Percentiles rank a stretch among this genome's conserved stretches.
Evolutionary conservation across 2,113 vertebrate species (phyloP).

Genomic region (Tapirus terrestris): DNA sequence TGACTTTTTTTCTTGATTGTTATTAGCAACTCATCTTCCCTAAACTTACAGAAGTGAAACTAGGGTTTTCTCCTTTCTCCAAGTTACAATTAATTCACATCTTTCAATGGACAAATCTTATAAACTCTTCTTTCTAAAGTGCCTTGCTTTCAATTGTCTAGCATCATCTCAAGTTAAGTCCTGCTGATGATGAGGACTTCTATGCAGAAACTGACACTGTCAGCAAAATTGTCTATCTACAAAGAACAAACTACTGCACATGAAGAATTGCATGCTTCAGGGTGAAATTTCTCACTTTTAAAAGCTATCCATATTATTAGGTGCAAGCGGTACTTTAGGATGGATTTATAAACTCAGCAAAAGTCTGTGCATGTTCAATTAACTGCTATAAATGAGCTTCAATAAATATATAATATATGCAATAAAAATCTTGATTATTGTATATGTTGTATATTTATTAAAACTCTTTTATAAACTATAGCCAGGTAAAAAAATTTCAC

Average conservation of each 20-base stretch:
- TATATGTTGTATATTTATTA: not conserved
- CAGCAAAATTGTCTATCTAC: constrained; percentile 29
- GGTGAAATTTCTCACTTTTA: not conserved
- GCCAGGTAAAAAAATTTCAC: not conserved
- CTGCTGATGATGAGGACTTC: not conserved
- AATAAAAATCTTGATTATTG: not conserved
- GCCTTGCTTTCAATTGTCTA: not conserved
- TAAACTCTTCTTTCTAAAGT: constrained; percentile 16
- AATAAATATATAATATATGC: not conserved
- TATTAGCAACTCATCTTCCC: not conserved
- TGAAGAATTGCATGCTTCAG: not conserved
- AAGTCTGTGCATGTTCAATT: not conserved
- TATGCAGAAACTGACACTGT: not conserved
- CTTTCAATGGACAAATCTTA: not conserved
- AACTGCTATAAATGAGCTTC: not conserved
- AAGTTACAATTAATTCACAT: not conserved
- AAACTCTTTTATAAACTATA: not conserved
- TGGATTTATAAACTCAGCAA: not conserved
- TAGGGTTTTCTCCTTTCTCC: not conserved
- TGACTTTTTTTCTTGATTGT: not conserved
- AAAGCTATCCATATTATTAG: not conserved
- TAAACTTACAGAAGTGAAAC: not conserved
- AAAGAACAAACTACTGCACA: not conserved
- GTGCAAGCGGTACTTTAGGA: not conserved
- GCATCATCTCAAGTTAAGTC: not conserved